Conservation (phyloP, 2,888 invertebrate species). For the Tubulanus polymorphus region DNA sequence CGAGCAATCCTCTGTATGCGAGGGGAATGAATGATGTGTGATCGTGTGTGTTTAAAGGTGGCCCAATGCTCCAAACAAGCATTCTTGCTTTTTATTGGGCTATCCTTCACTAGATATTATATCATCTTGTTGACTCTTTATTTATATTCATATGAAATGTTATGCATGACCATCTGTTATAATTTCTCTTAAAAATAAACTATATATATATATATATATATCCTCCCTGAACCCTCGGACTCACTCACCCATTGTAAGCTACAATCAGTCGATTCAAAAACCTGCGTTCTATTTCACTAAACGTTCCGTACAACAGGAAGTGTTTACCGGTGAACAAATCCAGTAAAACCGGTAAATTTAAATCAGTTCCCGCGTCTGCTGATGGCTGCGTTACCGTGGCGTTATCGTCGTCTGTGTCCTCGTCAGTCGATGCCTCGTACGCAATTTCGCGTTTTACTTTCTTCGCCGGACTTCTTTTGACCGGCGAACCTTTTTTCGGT, state of each 20-base stretch:
- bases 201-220: neutral
- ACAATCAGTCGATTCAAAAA: slow-evolving; percentile 51
- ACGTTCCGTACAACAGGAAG: slow-evolving; percentile 49
- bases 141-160: no score
- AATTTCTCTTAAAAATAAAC: no score
- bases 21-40: no score
- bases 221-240: neutral
- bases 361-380: slow-evolving; percentile 19
- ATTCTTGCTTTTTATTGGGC: no score
- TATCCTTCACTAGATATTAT: no score
- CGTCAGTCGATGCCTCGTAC: slow-evolving; percentile 42
- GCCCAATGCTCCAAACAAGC: no score
- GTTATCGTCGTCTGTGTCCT: slow-evolving; percentile 24
- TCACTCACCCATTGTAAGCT: slow-evolving; percentile 63
- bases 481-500: slow-evolving; percentile 7
- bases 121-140: no score
- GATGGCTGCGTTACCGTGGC: slow-evolving; percentile 6
- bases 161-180: no score
- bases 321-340: slow-evolving; percentile 43
- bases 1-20: neutral
- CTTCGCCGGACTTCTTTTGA: slow-evolving; percentile 5
- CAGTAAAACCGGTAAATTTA: slow-evolving; percentile 40
- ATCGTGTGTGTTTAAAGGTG: no score
- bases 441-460: slow-evolving; percentile 21
- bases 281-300: slow-evolving; percentile 28